Conservation (phyloP, 2,888 invertebrate genomes). For the Mechanitis messenoides region DNA sequence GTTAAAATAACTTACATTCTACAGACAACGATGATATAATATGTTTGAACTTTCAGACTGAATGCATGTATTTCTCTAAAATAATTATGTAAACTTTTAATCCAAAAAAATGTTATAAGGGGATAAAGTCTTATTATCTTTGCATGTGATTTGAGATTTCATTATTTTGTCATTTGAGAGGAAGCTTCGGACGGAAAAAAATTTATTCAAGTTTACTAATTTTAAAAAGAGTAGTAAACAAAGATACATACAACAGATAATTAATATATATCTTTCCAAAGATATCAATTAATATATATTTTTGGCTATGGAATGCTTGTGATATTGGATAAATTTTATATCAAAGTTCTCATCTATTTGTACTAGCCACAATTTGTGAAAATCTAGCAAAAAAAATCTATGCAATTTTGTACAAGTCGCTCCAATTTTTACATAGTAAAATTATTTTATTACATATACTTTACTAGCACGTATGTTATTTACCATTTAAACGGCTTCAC, state of each 20-base stretch:
- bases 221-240: no score
- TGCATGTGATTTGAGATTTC: neutral
- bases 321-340: neutral
- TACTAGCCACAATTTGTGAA: conserved; percentile 1
- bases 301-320: neutral
- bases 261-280: neutral
- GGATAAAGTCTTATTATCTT: neutral
- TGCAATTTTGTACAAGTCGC: no score
- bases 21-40: conserved; percentile 12
- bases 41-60: conserved; percentile 21
- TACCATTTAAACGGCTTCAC: conserved; percentile 23
- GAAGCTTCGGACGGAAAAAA: neutral
- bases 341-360: neutral
- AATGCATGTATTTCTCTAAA: conserved; percentile 7
- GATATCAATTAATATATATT: conserved; percentile 2
- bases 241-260: neutral
- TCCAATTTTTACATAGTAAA: no score
- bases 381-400: neutral
- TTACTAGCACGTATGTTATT: conserved; percentile 9
- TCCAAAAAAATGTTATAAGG: neutral
- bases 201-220: neutral
- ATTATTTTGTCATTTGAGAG: neutral
- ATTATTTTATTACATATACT: no score
- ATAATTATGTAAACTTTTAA: neutral
- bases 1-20: neutral